Conservation (phyloP, 2,888 invertebrate species). For the Phyllotreta striolata region DNA sequence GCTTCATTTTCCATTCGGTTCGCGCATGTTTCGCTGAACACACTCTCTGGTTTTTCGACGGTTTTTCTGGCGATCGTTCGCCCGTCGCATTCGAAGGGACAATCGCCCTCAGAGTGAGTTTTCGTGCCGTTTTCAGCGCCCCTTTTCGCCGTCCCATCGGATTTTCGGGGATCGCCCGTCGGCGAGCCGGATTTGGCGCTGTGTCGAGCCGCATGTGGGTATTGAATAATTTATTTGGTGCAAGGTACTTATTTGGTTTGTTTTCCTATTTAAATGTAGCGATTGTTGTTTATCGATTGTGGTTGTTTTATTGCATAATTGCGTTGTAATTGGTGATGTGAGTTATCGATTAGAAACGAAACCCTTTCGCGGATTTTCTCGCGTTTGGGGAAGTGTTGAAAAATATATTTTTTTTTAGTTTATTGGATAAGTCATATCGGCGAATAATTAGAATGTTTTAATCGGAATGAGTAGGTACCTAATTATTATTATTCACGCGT, state of each 20-base stretch:
- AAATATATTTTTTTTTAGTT: too few species aligned
- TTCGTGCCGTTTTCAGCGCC: constrained; percentile 19
- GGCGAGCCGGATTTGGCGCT: constrained; percentile 12
- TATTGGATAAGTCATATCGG: too few species aligned
- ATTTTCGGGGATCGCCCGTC: constrained; percentile 2
- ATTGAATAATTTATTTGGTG: constrained; percentile 18
- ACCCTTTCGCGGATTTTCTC: too few species aligned
- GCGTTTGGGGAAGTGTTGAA: too few species aligned
- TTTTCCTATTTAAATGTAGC: constrained; percentile 3
- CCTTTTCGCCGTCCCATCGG: constrained; percentile 4
- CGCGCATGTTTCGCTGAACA: constrained; percentile 40
- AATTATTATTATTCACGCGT: too few species aligned
- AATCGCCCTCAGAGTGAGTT: constrained; percentile 12
- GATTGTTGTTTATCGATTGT: background rate
- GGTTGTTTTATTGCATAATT: background rate
- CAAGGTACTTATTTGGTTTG: constrained; percentile 21
- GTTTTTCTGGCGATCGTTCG: constrained; percentile 14
- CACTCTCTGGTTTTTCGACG: constrained; percentile 17
- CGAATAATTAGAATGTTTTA: too few species aligned
- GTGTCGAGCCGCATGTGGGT: constrained; percentile 22
- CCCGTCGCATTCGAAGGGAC: constrained; percentile 2
- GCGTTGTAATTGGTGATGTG: background rate
- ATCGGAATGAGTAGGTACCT: too few species aligned
- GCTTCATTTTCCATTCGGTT: constrained; percentile 27
- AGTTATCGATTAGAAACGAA: too few species aligned